These are phyloP conservation scores for Cyphomyrus plagiostoma DNA, from an alignment of 2,113 vertebrate genomes.

Conservation along the genomic window DNA sequence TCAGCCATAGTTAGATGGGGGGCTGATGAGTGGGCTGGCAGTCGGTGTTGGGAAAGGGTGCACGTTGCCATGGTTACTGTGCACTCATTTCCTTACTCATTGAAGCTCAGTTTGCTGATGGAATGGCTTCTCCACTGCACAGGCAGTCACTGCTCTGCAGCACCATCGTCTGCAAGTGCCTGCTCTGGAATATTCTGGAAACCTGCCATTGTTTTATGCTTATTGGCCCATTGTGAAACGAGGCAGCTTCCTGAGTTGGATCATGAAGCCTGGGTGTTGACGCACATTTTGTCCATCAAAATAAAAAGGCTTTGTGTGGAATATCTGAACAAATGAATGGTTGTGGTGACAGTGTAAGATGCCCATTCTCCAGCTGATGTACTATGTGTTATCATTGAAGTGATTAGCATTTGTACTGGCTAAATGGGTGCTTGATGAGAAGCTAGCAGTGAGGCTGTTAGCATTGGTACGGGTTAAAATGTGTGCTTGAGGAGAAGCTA, in stretches of 20 bases:
- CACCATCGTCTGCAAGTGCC: neutral
- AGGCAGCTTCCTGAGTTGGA: neutral
- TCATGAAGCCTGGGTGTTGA: neutral
- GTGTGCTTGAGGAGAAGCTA: neutral
- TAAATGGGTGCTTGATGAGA: neutral
- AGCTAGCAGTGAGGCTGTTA: neutral
- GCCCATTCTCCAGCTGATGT: neutral
- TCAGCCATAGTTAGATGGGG: neutral
- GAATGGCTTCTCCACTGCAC: neutral
- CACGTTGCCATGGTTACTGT: constrained; percentile 8
- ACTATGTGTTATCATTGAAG: neutral
- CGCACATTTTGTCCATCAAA: neutral
- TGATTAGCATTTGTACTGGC: neutral
- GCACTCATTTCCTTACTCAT: neutral
- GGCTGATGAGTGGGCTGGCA: neutral
- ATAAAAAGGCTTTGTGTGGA: neutral
- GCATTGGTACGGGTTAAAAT: neutral
- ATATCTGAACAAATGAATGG: neutral
- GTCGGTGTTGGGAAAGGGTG: neutral
- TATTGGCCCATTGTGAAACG: neutral
- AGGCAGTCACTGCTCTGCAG: neutral
- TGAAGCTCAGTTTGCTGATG: neutral
- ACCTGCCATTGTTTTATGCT: neutral
- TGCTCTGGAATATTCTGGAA: neutral
- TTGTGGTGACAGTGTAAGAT: neutral